These are phyloP conservation scores for Indicator indicator DNA, from an alignment of 2,113 vertebrate species.

Conservation along the genomic window DNA sequence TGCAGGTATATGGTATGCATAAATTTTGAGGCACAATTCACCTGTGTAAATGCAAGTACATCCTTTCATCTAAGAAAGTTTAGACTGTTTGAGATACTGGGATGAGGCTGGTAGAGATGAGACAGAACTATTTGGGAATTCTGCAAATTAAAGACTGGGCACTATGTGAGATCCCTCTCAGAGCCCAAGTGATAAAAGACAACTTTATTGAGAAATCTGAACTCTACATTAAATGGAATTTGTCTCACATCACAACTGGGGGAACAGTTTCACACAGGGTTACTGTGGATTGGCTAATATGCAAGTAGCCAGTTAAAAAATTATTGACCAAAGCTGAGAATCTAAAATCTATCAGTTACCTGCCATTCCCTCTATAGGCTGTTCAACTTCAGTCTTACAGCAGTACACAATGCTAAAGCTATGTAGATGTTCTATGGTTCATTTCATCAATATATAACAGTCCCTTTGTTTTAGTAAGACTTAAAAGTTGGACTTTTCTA, in stretches of 20 bases:
- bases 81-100: not conserved
- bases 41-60: not conserved
- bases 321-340: not conserved
- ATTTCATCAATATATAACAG: not conserved
- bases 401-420: not conserved
- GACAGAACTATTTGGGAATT: not conserved
- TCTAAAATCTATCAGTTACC: not conserved
- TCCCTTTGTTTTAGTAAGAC: not conserved
- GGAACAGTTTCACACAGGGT: not conserved
- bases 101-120: not conserved
- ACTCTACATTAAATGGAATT: not conserved
- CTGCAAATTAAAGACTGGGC: not conserved
- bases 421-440: not conserved
- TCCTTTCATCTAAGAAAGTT: not conserved
- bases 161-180: not conserved
- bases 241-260: not conserved
- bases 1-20: not conserved
- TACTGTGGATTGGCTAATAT: not conserved
- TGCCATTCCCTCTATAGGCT: slow-evolving; percentile 16
- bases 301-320: not conserved
- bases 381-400: not conserved
- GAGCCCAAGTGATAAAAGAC: not conserved
- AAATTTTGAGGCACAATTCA: not conserved
- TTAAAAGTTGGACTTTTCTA: not conserved
- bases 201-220: not conserved